phyloP scores from a whole-genome alignment of 2,113 vertebrate genomes.

The Festucalex cinctus region DNA sequence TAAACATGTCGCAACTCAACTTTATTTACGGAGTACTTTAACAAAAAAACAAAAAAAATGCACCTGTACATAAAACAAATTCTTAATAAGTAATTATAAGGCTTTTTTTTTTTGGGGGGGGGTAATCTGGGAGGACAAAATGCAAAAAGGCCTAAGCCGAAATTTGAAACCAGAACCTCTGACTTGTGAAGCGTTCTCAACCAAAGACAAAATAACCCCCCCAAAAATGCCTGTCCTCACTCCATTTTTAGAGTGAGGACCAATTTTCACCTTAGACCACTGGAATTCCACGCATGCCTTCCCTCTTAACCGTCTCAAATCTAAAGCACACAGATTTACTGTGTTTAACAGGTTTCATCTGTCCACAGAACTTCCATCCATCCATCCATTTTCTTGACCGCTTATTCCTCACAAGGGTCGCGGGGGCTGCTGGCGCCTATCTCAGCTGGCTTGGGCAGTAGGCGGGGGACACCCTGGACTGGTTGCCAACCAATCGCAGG shows the following conservation, averaged over 20 bases:
- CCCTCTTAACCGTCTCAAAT: conserved; percentile 1
- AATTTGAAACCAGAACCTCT: background rate
- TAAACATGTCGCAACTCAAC: background rate
- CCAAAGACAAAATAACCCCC: background rate
- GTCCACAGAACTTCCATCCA: too few species aligned
- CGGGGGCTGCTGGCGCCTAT: too few species aligned
- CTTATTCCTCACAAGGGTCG: too few species aligned
- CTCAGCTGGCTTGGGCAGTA: too few species aligned
- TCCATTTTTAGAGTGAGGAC: conserved; percentile 6
- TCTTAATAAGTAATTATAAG: too few species aligned
- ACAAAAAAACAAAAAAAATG: too few species aligned
- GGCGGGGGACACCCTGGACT: too few species aligned
- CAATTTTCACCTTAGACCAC: conserved; percentile 22
- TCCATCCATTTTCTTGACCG: too few species aligned
- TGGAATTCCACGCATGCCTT: conserved; percentile 20
- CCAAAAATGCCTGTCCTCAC: background rate
- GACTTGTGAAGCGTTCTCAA: background rate
- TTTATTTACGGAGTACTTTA: background rate
- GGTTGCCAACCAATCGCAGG: too few species aligned
- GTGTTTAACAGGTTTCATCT: background rate
- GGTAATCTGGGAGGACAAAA: background rate
- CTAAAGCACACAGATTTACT: background rate
- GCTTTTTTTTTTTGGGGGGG: too few species aligned
- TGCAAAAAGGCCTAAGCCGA: background rate
- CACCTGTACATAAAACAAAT: too few species aligned